A percentile compares a stretch with the other conserved stretches of the same genome.
Conservation (phyloP, 37 sponge, comb jelly and placozoan species). For the Hexactinellida sp. region DNA sequence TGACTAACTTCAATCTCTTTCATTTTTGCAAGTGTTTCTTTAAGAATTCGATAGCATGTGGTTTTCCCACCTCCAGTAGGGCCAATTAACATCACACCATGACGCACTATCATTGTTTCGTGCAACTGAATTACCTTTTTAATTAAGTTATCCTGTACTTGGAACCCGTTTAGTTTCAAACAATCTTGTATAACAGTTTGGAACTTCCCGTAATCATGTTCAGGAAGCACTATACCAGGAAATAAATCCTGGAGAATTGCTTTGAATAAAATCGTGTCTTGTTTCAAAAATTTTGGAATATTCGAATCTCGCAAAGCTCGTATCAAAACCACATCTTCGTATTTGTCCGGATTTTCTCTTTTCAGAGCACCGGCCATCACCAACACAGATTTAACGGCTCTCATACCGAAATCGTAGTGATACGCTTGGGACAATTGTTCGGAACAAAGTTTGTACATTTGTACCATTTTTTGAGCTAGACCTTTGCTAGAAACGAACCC, state of each 20-base stretch:
- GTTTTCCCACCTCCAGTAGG: slow-evolving; percentile 99
- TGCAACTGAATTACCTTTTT: slow-evolving; percentile 81
- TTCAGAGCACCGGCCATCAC: slow-evolving; percentile 98
- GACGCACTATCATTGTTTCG: slow-evolving; percentile 92
- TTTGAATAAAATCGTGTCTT: slow-evolving; percentile 87
- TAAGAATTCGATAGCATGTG: slow-evolving; percentile 61
- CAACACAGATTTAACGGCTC: slow-evolving; percentile 95
- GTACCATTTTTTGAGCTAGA: slow-evolving; percentile 89
- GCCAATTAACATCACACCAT: slow-evolving; percentile 97
- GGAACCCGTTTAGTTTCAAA: slow-evolving; percentile 31
- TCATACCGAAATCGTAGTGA: slow-evolving; percentile 98
- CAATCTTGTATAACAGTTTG: slow-evolving; percentile 64
- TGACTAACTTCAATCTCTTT: slow-evolving; percentile 37
- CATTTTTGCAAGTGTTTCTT: slow-evolving; percentile 63
- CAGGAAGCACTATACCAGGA: slow-evolving; percentile 78
- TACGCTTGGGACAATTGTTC: slow-evolving; percentile 96
- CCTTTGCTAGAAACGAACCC: slow-evolving; percentile 91
- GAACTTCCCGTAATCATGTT: slow-evolving; percentile 88
- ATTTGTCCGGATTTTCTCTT: slow-evolving; percentile 71
- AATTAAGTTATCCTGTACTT: slow-evolving; percentile 42
- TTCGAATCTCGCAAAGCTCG: slow-evolving; percentile 94
- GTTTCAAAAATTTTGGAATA: slow-evolving; percentile 88
- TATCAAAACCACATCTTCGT: slow-evolving; percentile 87
- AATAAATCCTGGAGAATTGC: slow-evolving; percentile 87
- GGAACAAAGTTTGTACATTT: slow-evolving; percentile 97